phyloP scores from a whole-genome alignment of 2,888 invertebrate species.

The Sinohyriopsis cumingii region DNA sequence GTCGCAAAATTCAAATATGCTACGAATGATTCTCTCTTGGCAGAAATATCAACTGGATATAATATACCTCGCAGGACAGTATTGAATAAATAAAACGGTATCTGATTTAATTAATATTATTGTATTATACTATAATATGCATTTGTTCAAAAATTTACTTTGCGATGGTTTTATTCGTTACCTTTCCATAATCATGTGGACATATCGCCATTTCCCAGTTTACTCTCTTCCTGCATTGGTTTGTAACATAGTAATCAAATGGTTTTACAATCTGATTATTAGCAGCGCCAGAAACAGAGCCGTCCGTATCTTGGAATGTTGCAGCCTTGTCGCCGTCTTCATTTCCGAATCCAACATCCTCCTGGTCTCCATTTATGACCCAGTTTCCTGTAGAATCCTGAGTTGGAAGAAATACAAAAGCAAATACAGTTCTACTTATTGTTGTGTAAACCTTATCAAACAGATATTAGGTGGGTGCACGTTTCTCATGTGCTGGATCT shows the following conservation, averaged over 20 bases:
- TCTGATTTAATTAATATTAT: no score
- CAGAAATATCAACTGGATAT: no score
- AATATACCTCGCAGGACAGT: no score
- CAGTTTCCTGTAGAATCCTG: conserved; percentile 21
- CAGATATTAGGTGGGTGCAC: no score
- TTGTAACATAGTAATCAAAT: conserved; percentile 22
- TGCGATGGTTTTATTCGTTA: conserved; percentile 1
- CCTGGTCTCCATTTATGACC: conserved; percentile 28
- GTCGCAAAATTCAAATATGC: no score
- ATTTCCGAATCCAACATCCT: conserved; percentile 24
- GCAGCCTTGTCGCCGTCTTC: conserved; percentile 36
- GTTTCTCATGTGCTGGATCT: no score
- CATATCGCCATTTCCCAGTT: conserved; percentile 46
- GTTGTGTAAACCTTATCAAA: no score
- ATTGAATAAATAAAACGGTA: no score
- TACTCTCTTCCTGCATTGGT: conserved; percentile 21
- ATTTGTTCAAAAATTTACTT: no score
- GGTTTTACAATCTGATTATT: conserved; percentile 31
- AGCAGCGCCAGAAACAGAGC: conserved; percentile 25
- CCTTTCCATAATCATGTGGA: conserved; percentile 43
- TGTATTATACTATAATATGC: no score
- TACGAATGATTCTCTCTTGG: no score
- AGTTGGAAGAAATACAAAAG: not conserved
- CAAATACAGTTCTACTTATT: not conserved
- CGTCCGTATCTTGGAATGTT: conserved; percentile 35